Base-by-base conservation (phyloP, 2,888 invertebrate species). In the Euproctis similis region DNA sequence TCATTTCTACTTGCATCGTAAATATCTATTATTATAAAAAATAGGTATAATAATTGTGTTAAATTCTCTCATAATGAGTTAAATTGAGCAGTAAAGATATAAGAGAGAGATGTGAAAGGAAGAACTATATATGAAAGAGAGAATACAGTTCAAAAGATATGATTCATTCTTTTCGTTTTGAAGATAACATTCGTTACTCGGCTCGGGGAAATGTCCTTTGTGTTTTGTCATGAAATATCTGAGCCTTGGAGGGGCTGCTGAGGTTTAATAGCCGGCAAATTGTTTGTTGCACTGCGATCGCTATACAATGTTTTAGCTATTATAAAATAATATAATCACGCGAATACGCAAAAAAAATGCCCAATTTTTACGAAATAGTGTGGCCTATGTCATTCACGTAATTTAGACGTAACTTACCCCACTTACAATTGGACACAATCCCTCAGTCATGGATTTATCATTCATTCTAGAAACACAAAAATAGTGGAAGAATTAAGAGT, bases 151-250 rank as follows among this genome's bases (percentile, higher is more conserved):
- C 21, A 21, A 21, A 21, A 10, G 21, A 21, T 21, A 21, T 4
- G 21, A 21, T 21, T 21, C 21, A 10, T 21, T 21, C 21, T 21
- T 21, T 21, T 10, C 21, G 10, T 10, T 21, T 21, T 11, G 7
- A 7, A 10, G 21, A 21, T 21, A 21, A 21, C 21, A 21, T 21
- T 21, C 10, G 9, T 21, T 14, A 21, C 10, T 11, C 21, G 21
- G 21, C 21, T 10, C 4, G 21, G 7, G 8, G 18, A 7, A 18
- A n/a, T 8, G 11, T 21, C 21, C 7, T 10, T 21, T 21, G 21
- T 21, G 8, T 19, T 19, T 8, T 8, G 19, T 19, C n/a, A 8
- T 4, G 19, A 19, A 19, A 21, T 21, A 21, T 10, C 21, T 21
- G 21, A 21, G 8, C 8, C 10, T 11, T 9, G 10, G 21, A 21